Conservation (phyloP, 2,888 invertebrate species). For the Drosophila colorata region DNA sequence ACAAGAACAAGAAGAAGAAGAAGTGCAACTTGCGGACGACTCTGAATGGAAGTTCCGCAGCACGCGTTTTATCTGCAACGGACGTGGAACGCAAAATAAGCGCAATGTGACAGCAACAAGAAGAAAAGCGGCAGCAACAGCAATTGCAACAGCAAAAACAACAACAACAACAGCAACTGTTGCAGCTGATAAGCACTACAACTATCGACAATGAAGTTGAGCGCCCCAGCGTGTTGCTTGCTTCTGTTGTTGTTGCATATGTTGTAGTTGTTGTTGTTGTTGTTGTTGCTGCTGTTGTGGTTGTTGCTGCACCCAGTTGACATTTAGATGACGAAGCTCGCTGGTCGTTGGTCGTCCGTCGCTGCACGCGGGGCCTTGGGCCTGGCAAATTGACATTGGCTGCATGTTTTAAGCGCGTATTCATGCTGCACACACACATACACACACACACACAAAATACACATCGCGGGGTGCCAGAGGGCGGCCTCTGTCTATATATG, state of each 20-base stretch:
- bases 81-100: slow-evolving; percentile 66
- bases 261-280: slow-evolving; percentile 2
- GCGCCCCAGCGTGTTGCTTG: slow-evolving; percentile 45
- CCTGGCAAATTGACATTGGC: slow-evolving; percentile 73
- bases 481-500: background rate
- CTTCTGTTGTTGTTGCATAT: slow-evolving; percentile 11
- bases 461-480: background rate
- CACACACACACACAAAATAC: background rate
- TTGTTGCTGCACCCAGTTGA: slow-evolving; percentile 71
- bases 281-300: slow-evolving; percentile 17
- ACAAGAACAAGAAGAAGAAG: slow-evolving; percentile 10
- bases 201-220: slow-evolving; percentile 67
- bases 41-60: slow-evolving; percentile 63
- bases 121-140: slow-evolving; percentile 27
- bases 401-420: slow-evolving; percentile 32
- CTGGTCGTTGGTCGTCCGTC: slow-evolving; percentile 33
- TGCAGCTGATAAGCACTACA: slow-evolving; percentile 62
- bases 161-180: slow-evolving; percentile 34
- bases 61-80: slow-evolving; percentile 78
- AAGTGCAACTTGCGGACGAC: slow-evolving; percentile 33
- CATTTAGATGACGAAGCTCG: slow-evolving; percentile 59
- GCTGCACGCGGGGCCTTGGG: slow-evolving; percentile 60
- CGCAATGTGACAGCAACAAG: slow-evolving; percentile 42
- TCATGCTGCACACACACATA: slow-evolving; percentile 33
- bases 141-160: slow-evolving; percentile 21